These are phyloP conservation scores for Pocota personata DNA, from an alignment of 2,888 invertebrate genomes.

Conservation along the genomic window DNA sequence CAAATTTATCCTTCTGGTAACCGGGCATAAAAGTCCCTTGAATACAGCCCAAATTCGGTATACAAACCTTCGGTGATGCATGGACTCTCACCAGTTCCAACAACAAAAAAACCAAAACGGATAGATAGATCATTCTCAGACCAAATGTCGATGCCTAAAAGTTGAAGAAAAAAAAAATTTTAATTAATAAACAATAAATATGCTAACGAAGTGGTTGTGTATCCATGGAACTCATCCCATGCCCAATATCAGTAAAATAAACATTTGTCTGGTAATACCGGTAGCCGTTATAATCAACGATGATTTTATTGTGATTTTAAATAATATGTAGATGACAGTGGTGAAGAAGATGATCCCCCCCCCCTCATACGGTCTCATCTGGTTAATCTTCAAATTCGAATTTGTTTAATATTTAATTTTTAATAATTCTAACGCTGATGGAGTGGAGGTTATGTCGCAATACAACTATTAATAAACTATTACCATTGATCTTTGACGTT, in stretches of 20 bases:
- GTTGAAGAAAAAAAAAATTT: not conserved
- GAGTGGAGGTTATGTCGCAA: constrained; percentile 31
- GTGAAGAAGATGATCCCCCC: not conserved
- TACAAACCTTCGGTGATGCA: constrained; percentile 76
- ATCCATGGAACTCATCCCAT: not conserved
- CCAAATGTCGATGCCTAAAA: not conserved
- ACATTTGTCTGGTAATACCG: constrained; percentile 17
- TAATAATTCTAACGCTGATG: not conserved
- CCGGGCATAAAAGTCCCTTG: constrained; percentile 77
- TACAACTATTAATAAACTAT: constrained; percentile 35
- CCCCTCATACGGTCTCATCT: not conserved
- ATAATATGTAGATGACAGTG: not conserved
- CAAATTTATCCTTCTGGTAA: constrained; percentile 76
- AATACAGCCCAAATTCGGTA: constrained; percentile 77
- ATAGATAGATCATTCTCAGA: constrained; percentile 6
- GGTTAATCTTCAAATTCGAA: not conserved
- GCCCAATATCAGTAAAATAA: not conserved
- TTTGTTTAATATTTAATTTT: not conserved
- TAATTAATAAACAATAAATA: not conserved
- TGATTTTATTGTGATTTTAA: constrained; percentile 23
- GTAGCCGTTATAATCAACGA: constrained; percentile 19
- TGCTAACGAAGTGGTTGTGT: constrained; percentile 4
- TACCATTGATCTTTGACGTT: not conserved
- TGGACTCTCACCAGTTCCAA: not conserved
- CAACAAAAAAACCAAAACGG: not conserved